phyloP scores from a whole-genome alignment of 2,888 invertebrate genomes.

The Agrypnus murinus region DNA sequence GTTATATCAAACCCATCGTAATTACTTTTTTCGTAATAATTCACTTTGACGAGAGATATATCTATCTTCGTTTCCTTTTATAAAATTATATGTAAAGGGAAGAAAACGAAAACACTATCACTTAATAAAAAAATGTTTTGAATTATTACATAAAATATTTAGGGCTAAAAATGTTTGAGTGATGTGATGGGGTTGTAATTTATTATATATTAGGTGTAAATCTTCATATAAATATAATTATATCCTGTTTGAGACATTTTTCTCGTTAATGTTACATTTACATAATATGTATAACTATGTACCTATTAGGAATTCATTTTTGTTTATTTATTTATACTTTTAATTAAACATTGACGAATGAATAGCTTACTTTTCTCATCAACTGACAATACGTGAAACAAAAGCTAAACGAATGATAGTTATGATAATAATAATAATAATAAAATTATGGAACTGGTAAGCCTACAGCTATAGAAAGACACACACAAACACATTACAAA shows the following conservation, averaged over 20 bases:
- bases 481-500: constrained; percentile 1
- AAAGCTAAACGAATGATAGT: too few species aligned
- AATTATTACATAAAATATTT: constrained; percentile 45
- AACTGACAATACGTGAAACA: neutral
- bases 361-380: neutral
- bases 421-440: too few species aligned
- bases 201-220: constrained; percentile 65
- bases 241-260: too few species aligned
- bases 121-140: constrained; percentile 29
- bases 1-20: constrained; percentile 64
- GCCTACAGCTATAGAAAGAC: constrained; percentile 4
- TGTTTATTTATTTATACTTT: too few species aligned
- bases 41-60: constrained; percentile 45
- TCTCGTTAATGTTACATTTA: too few species aligned
- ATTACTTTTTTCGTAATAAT: constrained; percentile 60
- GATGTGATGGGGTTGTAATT: constrained; percentile 58
- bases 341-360: neutral
- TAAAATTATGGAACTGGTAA: constrained; percentile 17
- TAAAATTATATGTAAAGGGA: neutral
- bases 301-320: too few species aligned
- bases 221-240: constrained; percentile 61
- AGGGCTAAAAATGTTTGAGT: constrained; percentile 41
- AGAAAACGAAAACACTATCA: constrained; percentile 25
- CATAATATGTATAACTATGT: too few species aligned
- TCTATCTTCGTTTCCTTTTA: constrained; percentile 44